These are phyloP conservation scores for Phalloptychus januarius DNA, from an alignment of 2,797 vertebrate species.

Conservation along the genomic window DNA sequence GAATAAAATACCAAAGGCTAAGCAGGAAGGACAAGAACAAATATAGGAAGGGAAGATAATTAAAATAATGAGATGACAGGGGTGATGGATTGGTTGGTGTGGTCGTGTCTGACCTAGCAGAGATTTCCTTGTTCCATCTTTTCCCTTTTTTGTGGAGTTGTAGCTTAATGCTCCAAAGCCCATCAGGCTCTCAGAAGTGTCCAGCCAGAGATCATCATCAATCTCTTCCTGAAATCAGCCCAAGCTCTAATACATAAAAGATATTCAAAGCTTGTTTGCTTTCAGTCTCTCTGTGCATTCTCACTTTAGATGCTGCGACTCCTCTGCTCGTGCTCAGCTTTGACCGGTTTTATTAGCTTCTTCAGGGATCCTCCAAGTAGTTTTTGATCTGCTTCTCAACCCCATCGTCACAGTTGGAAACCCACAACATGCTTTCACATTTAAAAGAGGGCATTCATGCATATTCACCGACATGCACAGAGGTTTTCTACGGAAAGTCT, in stretches of 20 bases:
- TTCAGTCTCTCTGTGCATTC: conserved; percentile 37
- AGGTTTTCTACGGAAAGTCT: conserved; percentile 55
- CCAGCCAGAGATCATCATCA: conserved; percentile 44
- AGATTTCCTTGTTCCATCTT: conserved; percentile 45
- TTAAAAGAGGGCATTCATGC: conserved; percentile 41
- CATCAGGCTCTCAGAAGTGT: conserved; percentile 22
- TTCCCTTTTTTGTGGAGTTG: conserved; percentile 41
- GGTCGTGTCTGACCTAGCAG: conserved; percentile 36
- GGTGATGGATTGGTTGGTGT: conserved; percentile 30
- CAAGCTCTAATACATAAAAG: conserved; percentile 49
- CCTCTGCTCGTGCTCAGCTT: conserved; percentile 24
- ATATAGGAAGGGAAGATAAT: conserved; percentile 54
- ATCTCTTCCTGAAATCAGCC: conserved; percentile 48
- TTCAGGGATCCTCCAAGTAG: conserved; percentile 34
- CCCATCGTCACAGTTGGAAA: conserved; percentile 35
- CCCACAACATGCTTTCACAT: conserved; percentile 46
- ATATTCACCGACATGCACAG: conserved; percentile 49
- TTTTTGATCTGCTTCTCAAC: conserved; percentile 46
- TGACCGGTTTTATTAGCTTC: conserved; percentile 36
- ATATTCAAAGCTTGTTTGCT: conserved; percentile 37
- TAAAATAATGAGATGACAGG: conserved; percentile 58
- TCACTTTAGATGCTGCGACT: conserved; percentile 35
- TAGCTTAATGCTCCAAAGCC: conserved; percentile 27
- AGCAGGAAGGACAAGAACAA: conserved; percentile 44
- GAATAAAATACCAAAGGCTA: conserved; percentile 66